Evolutionary conservation across 2,888 invertebrate species (phyloP).

Genomic region (Cerastis leucographa): DNA sequence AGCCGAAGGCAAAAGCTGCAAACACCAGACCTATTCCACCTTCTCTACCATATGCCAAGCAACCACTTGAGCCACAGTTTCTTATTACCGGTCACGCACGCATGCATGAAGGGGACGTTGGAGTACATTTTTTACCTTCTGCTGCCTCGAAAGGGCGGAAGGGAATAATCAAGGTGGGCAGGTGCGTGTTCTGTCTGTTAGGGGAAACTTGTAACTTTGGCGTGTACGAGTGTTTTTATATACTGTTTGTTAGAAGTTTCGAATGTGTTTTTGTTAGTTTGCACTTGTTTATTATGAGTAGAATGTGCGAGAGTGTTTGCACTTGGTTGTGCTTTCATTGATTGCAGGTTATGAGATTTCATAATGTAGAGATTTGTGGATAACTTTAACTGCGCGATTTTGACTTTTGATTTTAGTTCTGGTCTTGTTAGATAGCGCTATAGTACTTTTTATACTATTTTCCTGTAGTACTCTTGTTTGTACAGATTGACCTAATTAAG

Average conservation of each 20-base stretch:
- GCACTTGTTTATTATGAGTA: constrained; percentile 6
- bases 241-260: constrained; percentile 22
- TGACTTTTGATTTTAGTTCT: too few relatives aligned
- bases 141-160: constrained; percentile 73
- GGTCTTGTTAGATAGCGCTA: too few relatives aligned
- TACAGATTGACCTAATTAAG: not conserved
- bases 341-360: not conserved
- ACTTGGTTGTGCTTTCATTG: not conserved
- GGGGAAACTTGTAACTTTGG: constrained; percentile 56
- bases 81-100: constrained; percentile 73
- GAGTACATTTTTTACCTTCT: constrained; percentile 63
- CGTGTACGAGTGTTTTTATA: constrained; percentile 33
- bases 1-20: too few relatives aligned
- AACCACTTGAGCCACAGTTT: constrained; percentile 50
- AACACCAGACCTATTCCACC: constrained; percentile 20
- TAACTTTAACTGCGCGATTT: too few relatives aligned
- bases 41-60: constrained; percentile 1
- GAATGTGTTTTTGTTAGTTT: constrained; percentile 15
- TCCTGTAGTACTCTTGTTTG: too few relatives aligned
- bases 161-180: constrained; percentile 74
- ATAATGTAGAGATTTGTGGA: not conserved
- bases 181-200: constrained; percentile 67
- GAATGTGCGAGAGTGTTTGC: not conserved
- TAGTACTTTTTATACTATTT: too few relatives aligned
- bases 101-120: constrained; percentile 64